These are phyloP conservation scores for Periophthalmus modestus DNA, from an alignment of 2,113 vertebrate genomes.

Conservation along the genomic window DNA sequence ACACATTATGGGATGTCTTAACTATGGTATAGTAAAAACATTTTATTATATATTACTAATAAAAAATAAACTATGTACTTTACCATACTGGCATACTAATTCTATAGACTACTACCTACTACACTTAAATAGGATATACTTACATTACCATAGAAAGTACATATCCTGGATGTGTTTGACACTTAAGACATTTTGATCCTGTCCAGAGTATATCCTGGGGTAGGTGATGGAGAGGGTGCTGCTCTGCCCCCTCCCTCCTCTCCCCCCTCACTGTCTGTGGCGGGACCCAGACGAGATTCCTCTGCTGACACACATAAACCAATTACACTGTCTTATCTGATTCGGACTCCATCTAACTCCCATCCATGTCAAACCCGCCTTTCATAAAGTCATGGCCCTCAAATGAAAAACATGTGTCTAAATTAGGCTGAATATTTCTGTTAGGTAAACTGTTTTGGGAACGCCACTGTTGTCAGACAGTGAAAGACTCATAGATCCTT, in stretches of 20 bases:
- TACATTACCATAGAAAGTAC: not conserved
- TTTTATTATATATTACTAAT: too few relatives aligned
- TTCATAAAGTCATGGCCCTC: constrained; percentile 57
- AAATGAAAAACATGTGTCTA: constrained; percentile 73
- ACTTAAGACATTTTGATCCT: constrained; percentile 33
- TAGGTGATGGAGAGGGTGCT: constrained; percentile 69
- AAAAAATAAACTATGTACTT: too few relatives aligned
- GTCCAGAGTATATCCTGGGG: constrained; percentile 45
- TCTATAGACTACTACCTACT: too few relatives aligned
- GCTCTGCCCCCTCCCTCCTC: constrained; percentile 23
- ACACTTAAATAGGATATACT: not conserved
- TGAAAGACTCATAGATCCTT: constrained; percentile 12
- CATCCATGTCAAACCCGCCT: constrained; percentile 68
- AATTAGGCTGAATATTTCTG: constrained; percentile 44
- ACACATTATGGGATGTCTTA: too few relatives aligned
- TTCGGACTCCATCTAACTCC: constrained; percentile 65
- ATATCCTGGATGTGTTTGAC: constrained; percentile 21
- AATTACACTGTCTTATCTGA: constrained; percentile 75
- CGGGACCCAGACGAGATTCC: constrained; percentile 68
- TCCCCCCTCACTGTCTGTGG: constrained; percentile 46
- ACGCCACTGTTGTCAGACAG: constrained; percentile 36
- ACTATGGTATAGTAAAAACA: too few relatives aligned
- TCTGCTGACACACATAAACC: constrained; percentile 75
- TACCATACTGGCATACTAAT: too few relatives aligned
- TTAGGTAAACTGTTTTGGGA: constrained; percentile 45